These are phyloP conservation scores for Sepioteuthis lessoniana DNA, from an alignment of 2,888 invertebrate species.

Conservation along the genomic window DNA sequence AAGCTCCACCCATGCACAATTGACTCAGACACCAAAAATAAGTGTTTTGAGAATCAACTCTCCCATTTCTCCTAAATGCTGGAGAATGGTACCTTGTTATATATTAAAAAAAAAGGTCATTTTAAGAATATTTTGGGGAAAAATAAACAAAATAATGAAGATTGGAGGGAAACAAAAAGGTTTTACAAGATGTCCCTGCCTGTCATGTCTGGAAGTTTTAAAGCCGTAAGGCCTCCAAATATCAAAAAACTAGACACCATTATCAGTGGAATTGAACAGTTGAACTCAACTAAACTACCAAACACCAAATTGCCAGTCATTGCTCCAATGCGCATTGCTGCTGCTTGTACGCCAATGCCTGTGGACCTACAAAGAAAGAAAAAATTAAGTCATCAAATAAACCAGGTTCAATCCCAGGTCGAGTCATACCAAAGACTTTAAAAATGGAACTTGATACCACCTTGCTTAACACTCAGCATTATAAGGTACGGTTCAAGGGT, in stretches of 20 bases:
- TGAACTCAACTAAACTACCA: constrained; percentile 87
- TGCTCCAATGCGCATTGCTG: constrained; percentile 90
- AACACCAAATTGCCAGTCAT: constrained; percentile 91
- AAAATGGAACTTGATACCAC: no score
- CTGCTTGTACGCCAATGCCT: constrained; percentile 92
- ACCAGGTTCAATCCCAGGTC: neutral
- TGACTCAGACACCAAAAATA: no score
- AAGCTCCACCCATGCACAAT: no score
- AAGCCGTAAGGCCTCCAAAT: constrained; percentile 89
- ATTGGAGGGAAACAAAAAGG: neutral
- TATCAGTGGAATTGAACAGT: constrained; percentile 93
- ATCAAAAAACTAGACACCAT: constrained; percentile 89
- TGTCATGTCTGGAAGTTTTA: constrained; percentile 92
- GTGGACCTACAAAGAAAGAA: constrained; percentile 82
- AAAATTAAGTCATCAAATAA: constrained; percentile 1
- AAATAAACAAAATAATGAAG: neutral
- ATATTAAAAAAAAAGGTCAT: neutral
- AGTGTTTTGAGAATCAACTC: no score
- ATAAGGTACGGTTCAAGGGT: no score
- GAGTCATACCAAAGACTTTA: no score
- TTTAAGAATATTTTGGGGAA: neutral
- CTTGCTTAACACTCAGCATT: no score
- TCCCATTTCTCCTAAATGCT: no score
- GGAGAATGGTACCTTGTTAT: neutral
- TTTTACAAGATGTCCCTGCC: constrained; percentile 75